These are phyloP conservation scores for Lasioglossum malachurum DNA, from an alignment of 2,888 invertebrate species.

Conservation along the genomic window DNA sequence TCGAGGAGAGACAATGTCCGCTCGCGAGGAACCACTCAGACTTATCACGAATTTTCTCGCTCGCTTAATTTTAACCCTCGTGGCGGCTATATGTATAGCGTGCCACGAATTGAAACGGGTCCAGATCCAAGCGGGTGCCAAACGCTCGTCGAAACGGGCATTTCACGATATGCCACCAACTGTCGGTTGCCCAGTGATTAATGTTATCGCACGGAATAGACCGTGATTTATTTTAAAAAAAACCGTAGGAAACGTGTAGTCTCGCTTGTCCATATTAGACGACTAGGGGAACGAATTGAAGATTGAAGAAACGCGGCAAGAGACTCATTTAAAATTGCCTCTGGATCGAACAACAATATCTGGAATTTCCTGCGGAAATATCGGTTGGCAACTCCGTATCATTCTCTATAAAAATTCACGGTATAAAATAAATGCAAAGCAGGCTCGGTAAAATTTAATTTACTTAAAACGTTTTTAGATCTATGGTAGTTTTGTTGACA, in stretches of 20 bases:
- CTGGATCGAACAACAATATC: not conserved
- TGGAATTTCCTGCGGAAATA: not conserved
- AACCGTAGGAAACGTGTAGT: too few relatives aligned
- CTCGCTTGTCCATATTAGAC: not conserved
- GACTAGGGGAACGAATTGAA: not conserved
- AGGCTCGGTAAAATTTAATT: too few relatives aligned
- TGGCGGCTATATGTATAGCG: too few relatives aligned
- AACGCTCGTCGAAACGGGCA: slow-evolving; percentile 17
- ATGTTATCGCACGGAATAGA: not conserved
- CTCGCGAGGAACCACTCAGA: not conserved
- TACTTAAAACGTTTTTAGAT: not conserved
- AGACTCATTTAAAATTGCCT: not conserved
- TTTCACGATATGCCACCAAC: slow-evolving; percentile 10
- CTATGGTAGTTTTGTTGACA: not conserved
- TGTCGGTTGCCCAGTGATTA: slow-evolving; percentile 20
- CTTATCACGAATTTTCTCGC: slow-evolving; percentile 15
- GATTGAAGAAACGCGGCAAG: not conserved
- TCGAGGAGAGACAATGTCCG: not conserved
- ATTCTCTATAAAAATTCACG: not conserved
- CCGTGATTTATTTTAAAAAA: slow-evolving; percentile 18
- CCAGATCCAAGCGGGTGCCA: slow-evolving; percentile 36
- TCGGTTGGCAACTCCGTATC: not conserved
- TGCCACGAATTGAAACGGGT: slow-evolving; percentile 36
- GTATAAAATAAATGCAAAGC: not conserved
- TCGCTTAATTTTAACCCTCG: slow-evolving; percentile 32